Base-by-base conservation (phyloP, 2,888 invertebrate species). In the Chymomyza procnemis region DNA sequence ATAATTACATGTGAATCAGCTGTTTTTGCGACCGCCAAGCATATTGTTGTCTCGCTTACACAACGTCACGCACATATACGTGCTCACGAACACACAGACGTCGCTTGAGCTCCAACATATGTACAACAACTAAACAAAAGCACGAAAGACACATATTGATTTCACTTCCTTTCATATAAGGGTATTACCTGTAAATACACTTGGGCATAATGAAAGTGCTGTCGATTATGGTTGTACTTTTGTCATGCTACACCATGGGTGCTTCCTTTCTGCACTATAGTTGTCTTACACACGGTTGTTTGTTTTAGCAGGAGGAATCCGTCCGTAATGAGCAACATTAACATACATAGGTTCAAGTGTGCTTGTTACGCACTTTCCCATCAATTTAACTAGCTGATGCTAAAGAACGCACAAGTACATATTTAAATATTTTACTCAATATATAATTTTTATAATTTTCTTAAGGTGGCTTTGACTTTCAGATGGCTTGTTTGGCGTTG, bases 1-100 rank as follows among this genome's bases (percentile, higher is more conserved):
- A 41, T 41, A 41, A 73, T 73, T 73, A 73, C 73, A 72, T 72
- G 67, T 71, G 73, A 72, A 73, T 73, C 73, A 73, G 73, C 73
- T 73, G 73, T 73, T 73, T 72, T 72, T 73, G 73, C 73, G 69
- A 73, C 73, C 69, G 72, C 71, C 67, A 47, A 6, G 60, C 48
- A 47, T 71, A 66, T 55, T 62, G 77, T 73, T 64, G 30, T 75
- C 74, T 67, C 69, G 61, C 66, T 83, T 60, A 67, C 74, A 65
- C 79, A 65, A 67, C 52, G 57, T 4, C 6, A 30, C 55, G 57
- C 69, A 65, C 61, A 79, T 69, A 71, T 69, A 71, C 69, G 66
- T 50, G 66, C 46, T 41, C 34, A 41, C 34, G 9, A 41, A 41
- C 12, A 41, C 34, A 41, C 9, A 12, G 34, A 12, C 34, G 34